Base-by-base conservation (phyloP, 2,797 vertebrate genomes). In the Pseudotriccus pelzelni region DNA sequence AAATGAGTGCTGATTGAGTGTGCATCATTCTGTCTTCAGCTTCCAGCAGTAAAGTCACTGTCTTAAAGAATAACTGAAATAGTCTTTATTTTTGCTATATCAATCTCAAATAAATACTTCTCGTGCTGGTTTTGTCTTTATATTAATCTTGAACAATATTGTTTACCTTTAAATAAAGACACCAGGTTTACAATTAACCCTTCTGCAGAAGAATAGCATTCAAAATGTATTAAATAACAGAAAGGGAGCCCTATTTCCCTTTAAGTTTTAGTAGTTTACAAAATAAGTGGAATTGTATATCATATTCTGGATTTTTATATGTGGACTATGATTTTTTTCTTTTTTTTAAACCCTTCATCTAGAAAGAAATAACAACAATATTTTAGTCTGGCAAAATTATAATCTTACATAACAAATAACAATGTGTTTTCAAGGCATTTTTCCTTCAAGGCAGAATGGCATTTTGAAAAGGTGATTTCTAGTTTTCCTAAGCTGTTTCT, bases 21-120 rank as follows among this genome's bases (percentile, higher is more conserved):
- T 27, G 47, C n/a, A 9, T 88, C 46, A 8, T 76, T 81, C 21
- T 41, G 41, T 53, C 68, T 87, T 82, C 83, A 80, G 73, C 76
- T 88, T 86, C 41, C 79, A 93, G 87, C 68, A 84, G 22, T 70
- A 83, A 94, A 93, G 63, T 85, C 81, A 28, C 49, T 44, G 68
- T 80, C 84, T 91, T 89, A 94, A 96, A 89, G 81, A 93, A 86
- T 73, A 73, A 86, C 58, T 67, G 43, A 93, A 88, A 80, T 91
- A 89, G 74, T 95, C 70, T 92, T 95, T 59, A 52, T 13, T 91
- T 95, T 80, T 77, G 63, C 59, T 87, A 5, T 72, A 82, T 44
- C 74, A 55, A 74, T 66, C 30, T 79, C 59, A 77, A 64, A 64
- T 64, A 73, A 92, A 81, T 63, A 70, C 34, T 79, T 64, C 23